Base-by-base conservation (phyloP, 2,113 vertebrate species). In the Rhombomys opimus region DNA sequence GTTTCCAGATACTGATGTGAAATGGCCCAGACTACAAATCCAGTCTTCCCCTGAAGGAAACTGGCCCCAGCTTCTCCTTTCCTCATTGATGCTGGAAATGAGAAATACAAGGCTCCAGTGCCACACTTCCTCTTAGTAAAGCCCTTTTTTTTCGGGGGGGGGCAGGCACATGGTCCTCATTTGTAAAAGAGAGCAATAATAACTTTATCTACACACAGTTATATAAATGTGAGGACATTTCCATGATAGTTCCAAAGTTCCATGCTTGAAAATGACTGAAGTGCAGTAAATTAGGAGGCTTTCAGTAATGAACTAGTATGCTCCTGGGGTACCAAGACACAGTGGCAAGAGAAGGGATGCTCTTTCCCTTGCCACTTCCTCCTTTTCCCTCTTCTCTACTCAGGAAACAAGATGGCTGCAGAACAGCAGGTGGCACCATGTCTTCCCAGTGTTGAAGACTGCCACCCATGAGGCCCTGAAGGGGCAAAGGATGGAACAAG, bases 21-120 rank as follows among this genome's bases (percentile, higher is more conserved):
- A 0, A 9, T 0, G 17, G 35, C 59, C 67, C 0, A 25, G 86
- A 57, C 30, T 18, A 0, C 0, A 13, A 0, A 20, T 13, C 23
- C 15, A 5, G 11, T 1, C 75, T 61, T 5, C 18, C 18, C 91
- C 12, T 0, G 35, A 80, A 89, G 89, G 67, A 80, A 81, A 15
- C 12, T 30, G 46, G 32, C 73, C 23, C 10, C 32, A 50, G 15
- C 30, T 17, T 12, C 54, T 30, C 65, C 32, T 23, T 11, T 67
- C 17, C 85, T 63, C 32, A n/a, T 20, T 4, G 65, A 59, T 32
- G 1, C 0, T 14, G 76, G 18, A 14, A 12, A 73, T 30, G 46
- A 23, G 54, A n/a, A n/a, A 22, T 57, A 41, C 38, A 25, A 38
- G 61, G 70, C 38, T 85, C 75, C 50, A 65, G 68, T 12, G 72